A percentile compares a stretch with the other conserved stretches of the same genome.
Evolutionary conservation across 2,113 vertebrate species (phyloP).

Genomic region (Carlito syrichta): DNA sequence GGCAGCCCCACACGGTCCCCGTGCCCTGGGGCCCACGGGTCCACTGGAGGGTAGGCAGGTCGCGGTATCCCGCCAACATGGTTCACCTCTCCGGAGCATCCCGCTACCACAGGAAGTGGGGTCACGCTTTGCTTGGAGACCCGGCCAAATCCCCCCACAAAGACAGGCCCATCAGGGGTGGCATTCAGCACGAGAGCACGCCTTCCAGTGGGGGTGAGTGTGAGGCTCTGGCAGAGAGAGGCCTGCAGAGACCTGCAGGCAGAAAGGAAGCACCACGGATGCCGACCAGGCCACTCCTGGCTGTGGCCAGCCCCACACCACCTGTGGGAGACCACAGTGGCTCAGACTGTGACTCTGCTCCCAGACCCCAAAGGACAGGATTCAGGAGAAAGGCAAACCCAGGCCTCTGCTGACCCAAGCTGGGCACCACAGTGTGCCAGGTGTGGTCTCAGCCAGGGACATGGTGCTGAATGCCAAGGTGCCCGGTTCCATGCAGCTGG

Average conservation of each 20-base stretch:
- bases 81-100: background rate
- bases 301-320: rapidly evolving
- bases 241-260: rapidly evolving
- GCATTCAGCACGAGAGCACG: too few relatives aligned
- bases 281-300: rapidly evolving
- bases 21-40: background rate
- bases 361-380: too few relatives aligned
- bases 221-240: background rate
- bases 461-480: background rate
- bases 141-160: background rate
- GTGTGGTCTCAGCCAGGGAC: too few relatives aligned
- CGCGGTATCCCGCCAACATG: background rate
- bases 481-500: background rate
- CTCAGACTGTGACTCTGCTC: background rate
- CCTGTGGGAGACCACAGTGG: rapidly evolving
- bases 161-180: background rate
- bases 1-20: rapidly evolving
- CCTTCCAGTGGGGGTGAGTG: background rate
- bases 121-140: background rate
- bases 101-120: too few relatives aligned
- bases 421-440: background rate
- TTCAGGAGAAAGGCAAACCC: background rate
- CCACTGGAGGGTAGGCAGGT: background rate
- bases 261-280: too few relatives aligned
- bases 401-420: background rate